phyloP scores from a whole-genome alignment of 2,113 vertebrate genomes.

The Melanostigma gelatinosum region DNA sequence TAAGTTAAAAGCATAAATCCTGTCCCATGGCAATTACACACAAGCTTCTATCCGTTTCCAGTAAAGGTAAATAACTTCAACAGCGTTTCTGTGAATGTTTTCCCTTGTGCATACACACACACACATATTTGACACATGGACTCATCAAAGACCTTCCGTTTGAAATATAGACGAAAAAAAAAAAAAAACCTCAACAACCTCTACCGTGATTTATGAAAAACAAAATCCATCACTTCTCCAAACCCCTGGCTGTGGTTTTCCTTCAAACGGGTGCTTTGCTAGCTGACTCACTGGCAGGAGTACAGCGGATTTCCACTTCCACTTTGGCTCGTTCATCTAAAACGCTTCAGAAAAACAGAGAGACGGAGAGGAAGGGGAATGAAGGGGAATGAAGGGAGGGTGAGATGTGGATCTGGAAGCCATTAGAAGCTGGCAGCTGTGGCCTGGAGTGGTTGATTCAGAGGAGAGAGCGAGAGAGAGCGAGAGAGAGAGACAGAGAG shows the following conservation, averaged over 20 bases:
- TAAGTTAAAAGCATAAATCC: constrained; percentile 33
- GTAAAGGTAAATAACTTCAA: constrained; percentile 73
- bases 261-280: constrained; percentile 65
- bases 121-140: constrained; percentile 73
- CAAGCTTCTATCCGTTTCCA: constrained; percentile 68
- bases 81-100: constrained; percentile 51
- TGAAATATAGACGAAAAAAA: constrained; percentile 47
- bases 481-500: constrained; percentile 52
- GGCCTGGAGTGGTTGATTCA: constrained; percentile 76
- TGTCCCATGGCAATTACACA: constrained; percentile 52
- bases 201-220: constrained; percentile 76
- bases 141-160: constrained; percentile 75
- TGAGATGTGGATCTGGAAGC: constrained; percentile 76
- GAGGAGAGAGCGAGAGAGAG: constrained; percentile 62
- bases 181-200: constrained; percentile 29
- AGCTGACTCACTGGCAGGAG: constrained; percentile 76
- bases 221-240: constrained; percentile 63
- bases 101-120: constrained; percentile 56
- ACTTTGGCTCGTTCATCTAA: constrained; percentile 70
- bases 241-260: constrained; percentile 68
- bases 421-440: constrained; percentile 79
- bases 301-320: constrained; percentile 79
- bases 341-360: constrained; percentile 50
- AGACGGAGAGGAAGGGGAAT: constrained; percentile 29
- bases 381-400: constrained; percentile 46